Evolutionary conservation across 2,888 invertebrate genomes (phyloP), one percentile per base, ranked within the genome.

Genomic region (Heliconius sara): DNA sequence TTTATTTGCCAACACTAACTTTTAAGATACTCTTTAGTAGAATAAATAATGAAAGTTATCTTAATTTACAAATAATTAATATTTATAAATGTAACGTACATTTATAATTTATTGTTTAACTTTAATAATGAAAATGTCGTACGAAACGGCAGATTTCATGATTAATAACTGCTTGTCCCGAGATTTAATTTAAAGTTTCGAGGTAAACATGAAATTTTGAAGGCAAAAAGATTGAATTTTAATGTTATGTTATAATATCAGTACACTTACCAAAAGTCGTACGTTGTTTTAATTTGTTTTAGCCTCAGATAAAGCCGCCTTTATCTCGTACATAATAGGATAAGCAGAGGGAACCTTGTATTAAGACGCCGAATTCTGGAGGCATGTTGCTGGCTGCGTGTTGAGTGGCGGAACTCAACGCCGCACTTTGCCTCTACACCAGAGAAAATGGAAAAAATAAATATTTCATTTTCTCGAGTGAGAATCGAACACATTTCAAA

Each of bases 81-180:
- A 57, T 57, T 57, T 57, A 57, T 57, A 22, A 57, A 22, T 57
- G 22, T 57, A 22, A 57, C 47, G 57, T 57, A 57, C 2, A 57
- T 7, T 78, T 67, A 63, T 65, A 65, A 77, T 78, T 83, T 78
- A 84, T 83, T 79, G 76, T 65, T 34, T 67, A 81, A 83, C 82
- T 84, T 83, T 79, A n/a, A 43, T 68, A 77, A 70, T 73, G 67
- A 76, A 80, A 60, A 68, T 66, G 63, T 80, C 52, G 63, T 47
- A 72, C 52, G 43, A 47, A 76, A 71, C 66, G 66, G 43, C 63
- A 74, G 74, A 74, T 74, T 74, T 74, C 63, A 39, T 74, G 39
- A 74, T 74, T 63, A 25, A 74, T 74, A 57, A 74, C 16, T 74
- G n/a, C 34, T 63, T 74, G 57, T 43, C 65, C 63, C 19, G 60